Percentiles rank a stretch among this genome's conserved stretches.
These are phyloP conservation scores for Spicauda simplicius DNA, from an alignment of 2,888 invertebrate genomes.

Conservation along the genomic window DNA sequence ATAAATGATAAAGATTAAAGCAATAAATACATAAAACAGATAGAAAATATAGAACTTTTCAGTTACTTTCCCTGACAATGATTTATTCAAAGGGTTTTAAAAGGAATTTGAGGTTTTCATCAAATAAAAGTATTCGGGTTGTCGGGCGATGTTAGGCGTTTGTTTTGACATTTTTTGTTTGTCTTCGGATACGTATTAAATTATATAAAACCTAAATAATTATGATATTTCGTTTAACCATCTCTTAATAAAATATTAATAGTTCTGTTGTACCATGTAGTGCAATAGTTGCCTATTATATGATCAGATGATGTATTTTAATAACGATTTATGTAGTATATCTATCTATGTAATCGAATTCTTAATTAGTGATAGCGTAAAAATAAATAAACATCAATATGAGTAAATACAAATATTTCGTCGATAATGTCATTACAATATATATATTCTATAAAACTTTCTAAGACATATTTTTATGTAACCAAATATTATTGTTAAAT, in stretches of 20 bases:
- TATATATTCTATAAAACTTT: too few species aligned
- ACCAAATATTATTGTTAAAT: too few species aligned
- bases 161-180: background rate
- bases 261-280: too few species aligned
- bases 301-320: too few species aligned
- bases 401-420: too few species aligned
- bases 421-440: too few species aligned
- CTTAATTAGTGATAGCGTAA: too few species aligned
- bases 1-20: background rate
- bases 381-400: too few species aligned
- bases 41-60: slow-evolving; percentile 5
- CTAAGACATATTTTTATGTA: too few species aligned
- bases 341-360: too few species aligned
- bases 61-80: slow-evolving; percentile 4
- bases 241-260: background rate
- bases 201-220: background rate
- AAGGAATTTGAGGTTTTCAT: slow-evolving; percentile 14
- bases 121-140: slow-evolving; percentile 14
- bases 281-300: too few species aligned
- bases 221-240: background rate
- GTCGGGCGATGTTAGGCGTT: background rate
- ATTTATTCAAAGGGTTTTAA: slow-evolving; percentile 18
- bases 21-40: background rate
- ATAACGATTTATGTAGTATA: too few species aligned
- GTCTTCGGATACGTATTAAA: background rate